Evolutionary conservation across 2,113 vertebrate species (phyloP).

Genomic region (Felis chaus): DNA sequence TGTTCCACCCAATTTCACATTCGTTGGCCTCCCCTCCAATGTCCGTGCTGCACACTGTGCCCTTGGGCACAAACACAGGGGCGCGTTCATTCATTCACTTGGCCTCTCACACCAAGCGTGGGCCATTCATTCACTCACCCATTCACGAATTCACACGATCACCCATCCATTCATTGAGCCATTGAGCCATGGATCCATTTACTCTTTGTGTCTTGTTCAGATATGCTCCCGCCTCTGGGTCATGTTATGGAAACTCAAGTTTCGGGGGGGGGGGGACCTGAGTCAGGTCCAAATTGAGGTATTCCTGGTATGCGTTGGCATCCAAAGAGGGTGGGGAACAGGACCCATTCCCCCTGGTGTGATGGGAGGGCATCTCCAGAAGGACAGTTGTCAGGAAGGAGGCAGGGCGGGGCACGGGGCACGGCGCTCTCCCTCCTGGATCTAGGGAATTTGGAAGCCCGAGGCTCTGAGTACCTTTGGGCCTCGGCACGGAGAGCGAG

Average conservation of each 20-base stretch:
- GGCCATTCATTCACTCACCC: neutral
- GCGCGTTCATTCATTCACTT: neutral
- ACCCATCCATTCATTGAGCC: neutral
- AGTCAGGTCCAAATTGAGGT: neutral
- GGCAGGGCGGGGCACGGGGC: fast-evolving
- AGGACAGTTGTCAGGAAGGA: neutral
- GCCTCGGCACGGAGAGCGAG: neutral
- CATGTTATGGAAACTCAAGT: neutral
- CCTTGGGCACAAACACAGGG: neutral
- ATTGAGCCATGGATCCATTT: neutral
- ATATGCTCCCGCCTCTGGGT: neutral
- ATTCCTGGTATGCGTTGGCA: too few relatives aligned
- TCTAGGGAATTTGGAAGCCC: neutral
- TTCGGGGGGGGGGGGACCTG: neutral
- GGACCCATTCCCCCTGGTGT: too few relatives aligned
- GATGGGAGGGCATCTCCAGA: neutral
- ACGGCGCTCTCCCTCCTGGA: neutral
- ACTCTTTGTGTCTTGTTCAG: neutral
- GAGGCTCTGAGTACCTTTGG: neutral
- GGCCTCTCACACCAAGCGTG: neutral
- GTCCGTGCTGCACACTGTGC: neutral
- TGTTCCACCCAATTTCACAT: neutral
- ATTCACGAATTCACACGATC: neutral
- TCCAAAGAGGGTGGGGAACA: neutral
- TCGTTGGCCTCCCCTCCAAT: neutral